Evolutionary conservation across 2,888 invertebrate genomes (phyloP), one percentile per base, ranked within the genome.

Genomic region (Lycocerus yunnanus): DNA sequence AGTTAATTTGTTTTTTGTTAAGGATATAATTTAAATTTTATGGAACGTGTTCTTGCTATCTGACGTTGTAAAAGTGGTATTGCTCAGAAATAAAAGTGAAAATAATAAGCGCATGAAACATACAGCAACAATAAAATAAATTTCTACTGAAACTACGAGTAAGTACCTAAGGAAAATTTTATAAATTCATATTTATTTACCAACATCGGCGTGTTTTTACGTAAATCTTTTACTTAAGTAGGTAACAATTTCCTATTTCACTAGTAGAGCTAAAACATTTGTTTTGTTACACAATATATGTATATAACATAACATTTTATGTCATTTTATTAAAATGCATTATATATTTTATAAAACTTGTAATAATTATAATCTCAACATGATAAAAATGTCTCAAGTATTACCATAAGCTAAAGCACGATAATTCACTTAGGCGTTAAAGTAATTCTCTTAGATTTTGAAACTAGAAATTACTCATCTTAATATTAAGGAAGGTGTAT

Each of bases 381-480:
- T 43, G n/a, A 43, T 43, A n/a, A 43, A 43, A 43, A 43, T 43
- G 43, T n/a, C n/a, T n/a, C n/a, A n/a, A n/a, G 6, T 43, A n/a
- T 1, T 1, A 43, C n/a, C n/a, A 43, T 43, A n/a, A 43, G 43
- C 6, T 43, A n/a, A 8, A 43, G 8, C n/a, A 43, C n/a, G n/a
- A n/a, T n/a, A 43, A 43, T n/a, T n/a, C 43, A n/a, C 61, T 63
- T 18, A 18, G 61, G 61, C 61, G 61, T 63, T 18, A 63, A 13
- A 18, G 16, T 63, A 18, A 63, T 63, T 63, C n/a, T 63, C 20
- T 18, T 1, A 16, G 20, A 63, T 63, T 63, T 63, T 63, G 61
- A 63, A 63, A 63, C 20, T 65, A 70, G 61, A 70, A 70, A 70
- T 70, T 70, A 70, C 69, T 70, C 69, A 70, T 70, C 61, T 58